Conservation (phyloP, 2,113 vertebrate genomes). For the Ophthalmolycus amberensis region DNA sequence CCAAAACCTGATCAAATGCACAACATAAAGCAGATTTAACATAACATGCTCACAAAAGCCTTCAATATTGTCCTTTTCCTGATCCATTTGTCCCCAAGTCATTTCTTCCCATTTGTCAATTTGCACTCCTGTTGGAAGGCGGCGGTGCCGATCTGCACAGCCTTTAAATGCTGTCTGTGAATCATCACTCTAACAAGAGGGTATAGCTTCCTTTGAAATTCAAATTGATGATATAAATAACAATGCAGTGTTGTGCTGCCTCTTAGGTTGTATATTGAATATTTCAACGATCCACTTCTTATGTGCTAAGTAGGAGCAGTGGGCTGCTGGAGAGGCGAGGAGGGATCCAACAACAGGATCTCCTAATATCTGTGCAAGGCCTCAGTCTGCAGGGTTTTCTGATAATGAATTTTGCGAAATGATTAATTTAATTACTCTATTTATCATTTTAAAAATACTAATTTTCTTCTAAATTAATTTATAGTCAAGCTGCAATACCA, state of each 20-base stretch:
- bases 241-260: constrained; percentile 6
- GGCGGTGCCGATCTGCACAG: background rate
- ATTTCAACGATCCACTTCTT: constrained; percentile 13
- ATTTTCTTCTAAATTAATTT: background rate
- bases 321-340: background rate
- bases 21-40: background rate
- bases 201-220: constrained; percentile 55
- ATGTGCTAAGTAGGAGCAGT: background rate
- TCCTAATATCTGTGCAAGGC: background rate
- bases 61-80: background rate
- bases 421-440: background rate
- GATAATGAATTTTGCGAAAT: background rate
- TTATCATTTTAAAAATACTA: background rate
- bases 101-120: constrained; percentile 17
- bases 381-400: background rate
- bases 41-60: background rate
- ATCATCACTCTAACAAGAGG: constrained; percentile 41
- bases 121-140: constrained; percentile 11
- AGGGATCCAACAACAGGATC: background rate
- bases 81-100: background rate
- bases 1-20: background rate
- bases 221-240: constrained; percentile 55
- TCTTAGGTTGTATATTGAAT: constrained; percentile 10
- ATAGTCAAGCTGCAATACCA: background rate
- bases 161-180: constrained; percentile 26